A percentile compares a stretch with the other conserved stretches of the same genome.
Conservation (phyloP, 2,113 vertebrate species). For the Sterna hirundo region DNA sequence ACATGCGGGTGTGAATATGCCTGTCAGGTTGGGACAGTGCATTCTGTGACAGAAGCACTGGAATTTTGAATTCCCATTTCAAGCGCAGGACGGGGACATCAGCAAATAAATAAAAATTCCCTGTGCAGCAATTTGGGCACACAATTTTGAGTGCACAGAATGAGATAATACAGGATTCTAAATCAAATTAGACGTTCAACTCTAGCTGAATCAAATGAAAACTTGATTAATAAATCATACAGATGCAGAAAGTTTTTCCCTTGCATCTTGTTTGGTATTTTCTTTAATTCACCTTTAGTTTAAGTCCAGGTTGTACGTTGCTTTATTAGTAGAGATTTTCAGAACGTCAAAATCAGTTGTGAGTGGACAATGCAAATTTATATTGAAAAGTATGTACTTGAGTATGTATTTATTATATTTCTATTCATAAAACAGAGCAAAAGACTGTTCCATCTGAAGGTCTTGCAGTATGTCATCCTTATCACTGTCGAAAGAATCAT, state of each 20-base stretch:
- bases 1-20: neutral
- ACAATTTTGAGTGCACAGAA: neutral
- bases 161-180: neutral
- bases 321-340: neutral
- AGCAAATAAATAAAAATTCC: neutral
- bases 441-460: neutral
- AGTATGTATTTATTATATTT: neutral
- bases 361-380: neutral
- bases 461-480: neutral
- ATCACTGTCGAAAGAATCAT: neutral
- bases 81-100: neutral
- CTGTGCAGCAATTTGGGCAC: neutral
- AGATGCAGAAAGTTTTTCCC: neutral
- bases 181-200: neutral
- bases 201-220: neutral
- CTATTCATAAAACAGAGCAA: neutral
- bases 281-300: neutral
- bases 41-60: neutral
- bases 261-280: neutral
- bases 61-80: neutral
- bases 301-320: neutral
- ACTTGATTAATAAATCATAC: neutral
- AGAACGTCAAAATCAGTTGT: neutral
- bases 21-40: neutral
- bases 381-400: neutral